Conservation (phyloP, 2,113 vertebrate genomes). For the Pyxicephalus adspersus region DNA sequence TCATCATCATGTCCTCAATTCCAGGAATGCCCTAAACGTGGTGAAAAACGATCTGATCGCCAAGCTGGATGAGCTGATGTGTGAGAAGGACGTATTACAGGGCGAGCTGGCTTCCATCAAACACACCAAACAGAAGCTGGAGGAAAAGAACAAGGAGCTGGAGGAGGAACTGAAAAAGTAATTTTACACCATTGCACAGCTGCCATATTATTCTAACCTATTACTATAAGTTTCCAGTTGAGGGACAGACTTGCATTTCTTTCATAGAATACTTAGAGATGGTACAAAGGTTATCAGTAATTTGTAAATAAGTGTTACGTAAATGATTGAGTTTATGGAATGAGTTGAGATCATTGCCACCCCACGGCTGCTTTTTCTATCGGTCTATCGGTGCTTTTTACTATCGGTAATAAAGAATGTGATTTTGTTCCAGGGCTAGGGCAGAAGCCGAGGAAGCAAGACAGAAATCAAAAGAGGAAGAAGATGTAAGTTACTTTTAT, state of each 20-base stretch:
- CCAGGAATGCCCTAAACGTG: slow-evolving; percentile 94
- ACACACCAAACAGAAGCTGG: slow-evolving; percentile 87
- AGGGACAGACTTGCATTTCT: too few species aligned
- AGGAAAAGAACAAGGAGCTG: slow-evolving; percentile 91
- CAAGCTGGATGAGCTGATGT: slow-evolving; percentile 89
- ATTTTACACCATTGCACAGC: background rate
- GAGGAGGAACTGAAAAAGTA: slow-evolving; percentile 95
- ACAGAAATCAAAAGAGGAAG: slow-evolving; percentile 90
- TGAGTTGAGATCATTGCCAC: too few species aligned
- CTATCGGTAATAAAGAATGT: too few species aligned
- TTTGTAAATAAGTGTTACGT: too few species aligned
- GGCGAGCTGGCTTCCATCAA: slow-evolving; percentile 86
- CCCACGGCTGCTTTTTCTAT: too few species aligned
- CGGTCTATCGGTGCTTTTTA: too few species aligned
- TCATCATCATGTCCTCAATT: slow-evolving; percentile 47
- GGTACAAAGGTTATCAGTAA: too few species aligned
- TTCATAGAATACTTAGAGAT: too few species aligned
- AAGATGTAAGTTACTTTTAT: slow-evolving; percentile 81
- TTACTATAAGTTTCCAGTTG: too few species aligned
- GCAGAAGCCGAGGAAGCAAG: slow-evolving; percentile 86
- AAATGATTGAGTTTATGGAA: background rate
- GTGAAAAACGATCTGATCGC: slow-evolving; percentile 96
- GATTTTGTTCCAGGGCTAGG: slow-evolving; percentile 76
- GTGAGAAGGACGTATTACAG: slow-evolving; percentile 88
- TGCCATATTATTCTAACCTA: too few species aligned